Conservation (phyloP, 2,797 vertebrate genomes). For the Cuniculus paca region DNA sequence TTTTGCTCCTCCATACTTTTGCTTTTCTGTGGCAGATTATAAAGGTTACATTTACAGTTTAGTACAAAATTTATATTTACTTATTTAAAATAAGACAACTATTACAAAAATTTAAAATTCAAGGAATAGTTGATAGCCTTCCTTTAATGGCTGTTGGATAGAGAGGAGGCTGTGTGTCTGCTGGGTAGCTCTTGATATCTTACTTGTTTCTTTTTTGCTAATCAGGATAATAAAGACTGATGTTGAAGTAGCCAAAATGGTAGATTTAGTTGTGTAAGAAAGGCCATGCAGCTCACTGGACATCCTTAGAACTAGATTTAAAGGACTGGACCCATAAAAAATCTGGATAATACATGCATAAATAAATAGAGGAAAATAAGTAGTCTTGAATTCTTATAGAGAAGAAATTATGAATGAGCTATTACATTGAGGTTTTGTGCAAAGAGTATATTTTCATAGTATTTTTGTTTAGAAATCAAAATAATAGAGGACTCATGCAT, state of each 20-base stretch:
- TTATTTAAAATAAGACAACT: background rate
- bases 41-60: background rate
- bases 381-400: background rate
- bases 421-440: background rate
- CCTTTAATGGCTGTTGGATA: background rate
- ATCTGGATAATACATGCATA: background rate
- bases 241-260: background rate
- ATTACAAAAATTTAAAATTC: background rate
- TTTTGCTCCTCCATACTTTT: background rate
- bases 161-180: background rate
- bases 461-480: background rate
- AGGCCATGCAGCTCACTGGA: background rate
- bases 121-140: background rate
- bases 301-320: background rate
- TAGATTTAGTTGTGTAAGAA: background rate
- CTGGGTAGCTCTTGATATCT: background rate
- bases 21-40: background rate
- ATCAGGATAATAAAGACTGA: background rate
- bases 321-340: background rate
- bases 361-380: background rate
- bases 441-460: background rate
- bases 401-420: background rate
- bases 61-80: background rate
- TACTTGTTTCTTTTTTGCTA: background rate
- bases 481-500: background rate